Conservation (phyloP, 1,140 invertebrate species). For the Listronotus bonariensis region DNA sequence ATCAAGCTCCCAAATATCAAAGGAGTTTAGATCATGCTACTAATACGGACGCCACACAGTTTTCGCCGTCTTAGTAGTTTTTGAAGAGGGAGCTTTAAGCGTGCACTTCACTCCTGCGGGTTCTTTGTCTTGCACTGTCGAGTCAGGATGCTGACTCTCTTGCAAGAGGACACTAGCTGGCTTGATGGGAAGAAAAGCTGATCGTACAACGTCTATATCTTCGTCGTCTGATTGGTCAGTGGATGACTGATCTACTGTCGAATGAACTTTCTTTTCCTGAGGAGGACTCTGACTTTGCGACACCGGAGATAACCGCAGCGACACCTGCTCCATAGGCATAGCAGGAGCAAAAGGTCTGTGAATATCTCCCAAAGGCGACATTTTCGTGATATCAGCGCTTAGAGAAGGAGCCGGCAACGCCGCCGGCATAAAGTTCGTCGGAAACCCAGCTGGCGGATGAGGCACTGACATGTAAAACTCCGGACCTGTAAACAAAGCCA, state of each 20-base stretch:
- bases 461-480: constrained; percentile 58
- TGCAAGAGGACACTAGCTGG: constrained; percentile 56
- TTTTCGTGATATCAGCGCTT: constrained; percentile 27
- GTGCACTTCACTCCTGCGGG: constrained; percentile 57
- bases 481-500: constrained; percentile 25
- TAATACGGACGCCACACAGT: constrained; percentile 78
- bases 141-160: constrained; percentile 62
- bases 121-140: constrained; percentile 61
- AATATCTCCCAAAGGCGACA: constrained; percentile 35
- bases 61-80: constrained; percentile 63
- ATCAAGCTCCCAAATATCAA: no score
- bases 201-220: constrained; percentile 75
- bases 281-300: constrained; percentile 44
- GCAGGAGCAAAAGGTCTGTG: constrained; percentile 28
- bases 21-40: background rate
- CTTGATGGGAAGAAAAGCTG: constrained; percentile 69
- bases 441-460: constrained; percentile 56
- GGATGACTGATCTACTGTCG: constrained; percentile 62
- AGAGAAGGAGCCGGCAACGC: constrained; percentile 7
- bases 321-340: constrained; percentile 44
- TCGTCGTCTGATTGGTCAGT: constrained; percentile 67
- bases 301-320: constrained; percentile 43
- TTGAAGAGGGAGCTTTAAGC: constrained; percentile 65
- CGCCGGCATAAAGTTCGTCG: constrained; percentile 40
- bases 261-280: constrained; percentile 60